Evolutionary conservation across 2,888 invertebrate species (phyloP), one percentile per base, ranked within the genome.

Genomic region (Cepaea hortensis): DNA sequence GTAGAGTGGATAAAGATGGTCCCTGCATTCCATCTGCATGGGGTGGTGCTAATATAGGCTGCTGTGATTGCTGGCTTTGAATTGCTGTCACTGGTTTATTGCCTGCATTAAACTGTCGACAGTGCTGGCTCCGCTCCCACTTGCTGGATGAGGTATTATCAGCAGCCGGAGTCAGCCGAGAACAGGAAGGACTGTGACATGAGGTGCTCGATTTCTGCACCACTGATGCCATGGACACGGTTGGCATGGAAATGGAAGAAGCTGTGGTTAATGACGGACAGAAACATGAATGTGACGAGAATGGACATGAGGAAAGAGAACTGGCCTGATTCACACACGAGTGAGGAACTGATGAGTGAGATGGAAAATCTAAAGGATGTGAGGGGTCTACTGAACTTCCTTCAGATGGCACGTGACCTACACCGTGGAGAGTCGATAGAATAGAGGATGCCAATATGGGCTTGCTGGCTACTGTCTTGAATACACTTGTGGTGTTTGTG

Each of bases 131-230:
- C 87, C 90, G 91, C 77, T 91, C 90, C 50, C 87, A 89, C 48
- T 87, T 87, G 23, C 88, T 87, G 11, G 87, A 85, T 15, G 81
- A 75, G n/a, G 88, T 90, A 85, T 92, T 92, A 15, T 92, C 93
- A 65, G 92, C 93, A 20, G 92, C 82, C 23, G 93, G 91, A 20
- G 90, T 90, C 70, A 92, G 93, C 65, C 93, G 88, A 9, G 91
- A 90, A 88, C 91, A 92, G 3, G 92, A 91, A 35, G 92, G 91
- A 9, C 84, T 85, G 65, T 88, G 87, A 73, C 85, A 85, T 5
- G 87, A 79, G 13, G 72, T 81, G 11, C 1, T 55, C 7, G 68
- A 61, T 46, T 62, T 70, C 4, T 81, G 55, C 20, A 82, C 13
- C 11, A 72, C 76, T 50, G 85, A 65, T 50, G 85, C n/a, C 7